A percentile compares a stretch with the other conserved stretches of the same genome.
Conservation (phyloP, 2,797 vertebrate genomes). For the Anabacerthia variegaticeps region DNA sequence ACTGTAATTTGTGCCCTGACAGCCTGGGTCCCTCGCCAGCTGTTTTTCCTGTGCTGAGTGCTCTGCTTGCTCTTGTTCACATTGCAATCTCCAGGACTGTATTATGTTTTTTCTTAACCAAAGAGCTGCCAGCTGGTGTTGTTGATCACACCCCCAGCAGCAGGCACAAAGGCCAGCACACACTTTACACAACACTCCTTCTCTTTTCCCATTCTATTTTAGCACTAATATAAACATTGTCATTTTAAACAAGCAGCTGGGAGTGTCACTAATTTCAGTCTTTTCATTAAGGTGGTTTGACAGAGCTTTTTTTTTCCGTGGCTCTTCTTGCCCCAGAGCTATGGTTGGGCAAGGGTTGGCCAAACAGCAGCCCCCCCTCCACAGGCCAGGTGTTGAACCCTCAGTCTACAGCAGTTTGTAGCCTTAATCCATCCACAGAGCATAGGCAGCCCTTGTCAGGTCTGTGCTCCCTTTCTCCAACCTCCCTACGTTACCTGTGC, state of each 20-base stretch:
- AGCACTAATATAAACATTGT: slow-evolving; percentile 65
- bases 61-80: slow-evolving; percentile 43
- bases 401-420: not conserved
- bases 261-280: slow-evolving; percentile 46
- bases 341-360: not conserved
- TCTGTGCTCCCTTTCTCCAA: not conserved
- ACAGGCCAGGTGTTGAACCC: not conserved
- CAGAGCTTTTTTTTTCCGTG: not conserved
- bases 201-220: slow-evolving; percentile 47
- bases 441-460: not conserved
- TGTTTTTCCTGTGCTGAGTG: slow-evolving; percentile 57
- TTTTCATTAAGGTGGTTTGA: slow-evolving; percentile 46
- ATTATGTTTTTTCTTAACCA: slow-evolving; percentile 57
- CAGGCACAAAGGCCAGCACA: slow-evolving; percentile 63
- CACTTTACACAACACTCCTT: slow-evolving; percentile 69
- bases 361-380: not conserved
- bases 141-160: slow-evolving; percentile 61
- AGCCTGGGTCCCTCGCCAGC: slow-evolving; percentile 43
- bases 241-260: slow-evolving; percentile 62
- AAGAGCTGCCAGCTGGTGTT: slow-evolving; percentile 74
- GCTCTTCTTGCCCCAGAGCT: not conserved
- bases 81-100: slow-evolving; percentile 42
- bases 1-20: slow-evolving; percentile 42
- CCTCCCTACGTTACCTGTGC: not conserved
- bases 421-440: not conserved